Conservation (phyloP, 2,888 invertebrate genomes). For the Adelphocoris suturalis region DNA sequence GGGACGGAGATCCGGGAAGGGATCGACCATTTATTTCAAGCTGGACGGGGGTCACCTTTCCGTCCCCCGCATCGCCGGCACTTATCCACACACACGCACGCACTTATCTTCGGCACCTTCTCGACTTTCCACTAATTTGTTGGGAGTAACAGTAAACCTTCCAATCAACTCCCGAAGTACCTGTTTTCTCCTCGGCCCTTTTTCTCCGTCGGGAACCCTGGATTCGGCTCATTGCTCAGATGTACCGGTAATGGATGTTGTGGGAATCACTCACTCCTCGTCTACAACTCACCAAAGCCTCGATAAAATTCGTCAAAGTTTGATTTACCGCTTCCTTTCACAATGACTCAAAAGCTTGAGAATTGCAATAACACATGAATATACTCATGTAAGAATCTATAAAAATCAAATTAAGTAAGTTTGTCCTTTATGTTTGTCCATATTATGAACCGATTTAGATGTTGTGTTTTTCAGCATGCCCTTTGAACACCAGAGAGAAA, state of each 20-base stretch:
- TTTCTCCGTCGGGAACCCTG: neutral
- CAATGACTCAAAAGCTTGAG: too few relatives aligned
- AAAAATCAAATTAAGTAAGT: too few relatives aligned
- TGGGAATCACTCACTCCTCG: too few relatives aligned
- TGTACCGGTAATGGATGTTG: neutral
- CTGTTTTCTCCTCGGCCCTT: neutral
- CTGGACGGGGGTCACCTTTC: conserved; percentile 44
- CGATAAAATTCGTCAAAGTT: too few relatives aligned
- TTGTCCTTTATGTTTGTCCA: too few relatives aligned
- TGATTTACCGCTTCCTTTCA: too few relatives aligned
- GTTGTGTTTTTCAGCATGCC: too few relatives aligned
- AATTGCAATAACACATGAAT: too few relatives aligned
- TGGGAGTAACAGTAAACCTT: conserved; percentile 65
- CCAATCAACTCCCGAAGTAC: conserved; percentile 64
- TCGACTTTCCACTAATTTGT: conserved; percentile 65
- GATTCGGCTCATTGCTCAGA: neutral
- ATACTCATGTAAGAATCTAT: too few relatives aligned
- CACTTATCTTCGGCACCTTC: conserved; percentile 61
- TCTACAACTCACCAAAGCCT: too few relatives aligned
- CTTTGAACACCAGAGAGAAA: too few relatives aligned
- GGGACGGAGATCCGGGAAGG: neutral
- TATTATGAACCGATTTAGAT: too few relatives aligned
- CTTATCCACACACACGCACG: conserved; percentile 14
- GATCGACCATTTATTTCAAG: conserved; percentile 60
- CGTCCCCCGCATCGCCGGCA: neutral